Conservation (phyloP, 2,113 vertebrate species). For the Lophius piscatorius region DNA sequence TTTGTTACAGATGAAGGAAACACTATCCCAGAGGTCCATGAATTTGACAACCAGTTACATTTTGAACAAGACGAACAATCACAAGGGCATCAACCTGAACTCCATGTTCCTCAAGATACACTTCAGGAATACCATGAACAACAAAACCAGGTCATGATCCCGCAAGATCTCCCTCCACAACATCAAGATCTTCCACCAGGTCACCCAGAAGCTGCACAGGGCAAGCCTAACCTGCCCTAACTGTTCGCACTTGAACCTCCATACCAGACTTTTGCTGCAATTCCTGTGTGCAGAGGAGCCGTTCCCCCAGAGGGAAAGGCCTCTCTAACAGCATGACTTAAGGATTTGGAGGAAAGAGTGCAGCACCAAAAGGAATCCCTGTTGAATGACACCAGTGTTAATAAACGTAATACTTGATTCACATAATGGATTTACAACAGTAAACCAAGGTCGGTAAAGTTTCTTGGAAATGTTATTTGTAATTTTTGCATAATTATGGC, state of each 20-base stretch:
- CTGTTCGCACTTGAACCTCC: constrained; percentile 27
- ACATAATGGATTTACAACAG: constrained; percentile 13
- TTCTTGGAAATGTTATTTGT: too few relatives aligned
- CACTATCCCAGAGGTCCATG: constrained; percentile 51
- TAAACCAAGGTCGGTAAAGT: constrained; percentile 6
- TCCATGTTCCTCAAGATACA: constrained; percentile 35
- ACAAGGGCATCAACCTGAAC: constrained; percentile 46
- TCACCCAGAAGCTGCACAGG: constrained; percentile 60
- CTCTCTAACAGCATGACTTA: constrained; percentile 45
- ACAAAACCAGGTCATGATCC: constrained; percentile 31
- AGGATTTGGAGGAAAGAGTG: constrained; percentile 36
- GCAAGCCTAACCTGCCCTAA: constrained; percentile 56
- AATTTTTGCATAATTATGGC: too few relatives aligned
- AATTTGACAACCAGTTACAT: constrained; percentile 42
- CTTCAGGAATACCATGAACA: constrained; percentile 45
- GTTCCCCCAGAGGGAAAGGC: constrained; percentile 17
- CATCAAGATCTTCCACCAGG: constrained; percentile 67
- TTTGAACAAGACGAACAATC: constrained; percentile 39
- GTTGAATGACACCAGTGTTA: constrained; percentile 25
- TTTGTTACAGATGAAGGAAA: constrained; percentile 72
- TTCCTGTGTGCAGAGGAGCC: constrained; percentile 44
- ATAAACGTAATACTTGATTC: constrained; percentile 29
- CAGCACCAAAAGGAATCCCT: constrained; percentile 27
- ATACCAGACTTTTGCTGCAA: constrained; percentile 54
- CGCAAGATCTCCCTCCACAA: constrained; percentile 54